Conservation (phyloP, 2,113 vertebrate genomes). For the Calcarius ornatus region DNA sequence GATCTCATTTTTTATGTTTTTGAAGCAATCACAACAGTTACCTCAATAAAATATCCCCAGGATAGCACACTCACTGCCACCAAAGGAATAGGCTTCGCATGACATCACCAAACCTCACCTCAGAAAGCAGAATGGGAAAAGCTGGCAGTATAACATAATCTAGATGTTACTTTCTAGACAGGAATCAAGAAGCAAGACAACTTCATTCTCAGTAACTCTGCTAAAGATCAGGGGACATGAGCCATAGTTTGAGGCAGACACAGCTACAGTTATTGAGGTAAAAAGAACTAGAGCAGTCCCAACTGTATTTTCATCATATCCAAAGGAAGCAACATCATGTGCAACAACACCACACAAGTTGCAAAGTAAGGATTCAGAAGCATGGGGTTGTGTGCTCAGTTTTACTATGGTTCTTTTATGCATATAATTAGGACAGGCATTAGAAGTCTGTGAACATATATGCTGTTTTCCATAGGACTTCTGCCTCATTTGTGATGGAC, state of each 20-base stretch:
- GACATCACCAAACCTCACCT: not conserved
- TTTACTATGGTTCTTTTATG: not conserved
- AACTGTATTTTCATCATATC: not conserved
- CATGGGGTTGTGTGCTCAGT: not conserved
- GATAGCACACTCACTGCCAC: not conserved
- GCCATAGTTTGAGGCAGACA: not conserved
- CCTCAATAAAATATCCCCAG: not conserved
- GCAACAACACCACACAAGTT: not conserved
- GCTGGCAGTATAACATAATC: not conserved
- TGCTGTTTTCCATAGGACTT: not conserved
- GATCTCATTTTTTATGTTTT: not conserved
- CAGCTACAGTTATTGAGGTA: not conserved
- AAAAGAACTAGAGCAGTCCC: not conserved
- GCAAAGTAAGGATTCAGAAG: not conserved
- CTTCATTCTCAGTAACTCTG: not conserved
- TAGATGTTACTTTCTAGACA: not conserved
- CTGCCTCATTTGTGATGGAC: not conserved
- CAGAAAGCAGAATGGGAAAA: not conserved
- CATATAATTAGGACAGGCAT: not conserved
- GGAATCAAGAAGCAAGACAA: not conserved
- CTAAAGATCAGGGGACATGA: not conserved
- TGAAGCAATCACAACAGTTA: not conserved
- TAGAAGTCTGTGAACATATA: not conserved
- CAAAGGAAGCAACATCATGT: not conserved
- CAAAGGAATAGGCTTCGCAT: not conserved